Percentiles rank a stretch among this genome's conserved stretches.
These are phyloP conservation scores for Indicator maculatus DNA, from an alignment of 2,113 vertebrate genomes.

Conservation along the genomic window DNA sequence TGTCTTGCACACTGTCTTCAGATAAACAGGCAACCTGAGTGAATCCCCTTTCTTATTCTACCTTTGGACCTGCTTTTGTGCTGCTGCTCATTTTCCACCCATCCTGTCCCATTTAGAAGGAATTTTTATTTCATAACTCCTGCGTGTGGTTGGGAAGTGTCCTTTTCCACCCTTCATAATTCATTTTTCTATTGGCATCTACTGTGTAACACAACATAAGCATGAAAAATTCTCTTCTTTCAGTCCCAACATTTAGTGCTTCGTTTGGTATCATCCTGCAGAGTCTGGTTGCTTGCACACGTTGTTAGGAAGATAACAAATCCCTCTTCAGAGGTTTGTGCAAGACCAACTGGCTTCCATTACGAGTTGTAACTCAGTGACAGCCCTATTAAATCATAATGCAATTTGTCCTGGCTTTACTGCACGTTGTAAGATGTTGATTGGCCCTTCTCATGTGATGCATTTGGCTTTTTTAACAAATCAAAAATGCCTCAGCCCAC, in stretches of 20 bases:
- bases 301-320: not conserved
- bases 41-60: not conserved
- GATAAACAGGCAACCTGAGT: rapidly evolving
- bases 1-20: not conserved
- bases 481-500: not conserved
- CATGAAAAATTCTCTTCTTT: not conserved
- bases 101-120: not conserved
- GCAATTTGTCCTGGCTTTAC: not conserved
- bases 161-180: slow-evolving; percentile 25
- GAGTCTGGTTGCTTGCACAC: not conserved
- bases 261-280: not conserved
- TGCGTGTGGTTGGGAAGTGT: not conserved
- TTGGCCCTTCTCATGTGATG: not conserved
- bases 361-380: not conserved
- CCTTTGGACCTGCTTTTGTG: not conserved
- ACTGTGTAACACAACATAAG: not conserved
- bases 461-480: not conserved
- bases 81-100: not conserved
- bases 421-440: not conserved
- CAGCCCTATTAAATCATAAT: slow-evolving; percentile 24
- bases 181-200: slow-evolving; percentile 20
- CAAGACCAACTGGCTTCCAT: slow-evolving; percentile 35
- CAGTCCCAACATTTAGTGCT: not conserved
- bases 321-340: not conserved
- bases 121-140: not conserved